Percentiles rank a stretch among this genome's conserved stretches.
These are phyloP conservation scores for Notolabrus celidotus DNA, from an alignment of 2,797 vertebrate genomes.

Conservation along the genomic window DNA sequence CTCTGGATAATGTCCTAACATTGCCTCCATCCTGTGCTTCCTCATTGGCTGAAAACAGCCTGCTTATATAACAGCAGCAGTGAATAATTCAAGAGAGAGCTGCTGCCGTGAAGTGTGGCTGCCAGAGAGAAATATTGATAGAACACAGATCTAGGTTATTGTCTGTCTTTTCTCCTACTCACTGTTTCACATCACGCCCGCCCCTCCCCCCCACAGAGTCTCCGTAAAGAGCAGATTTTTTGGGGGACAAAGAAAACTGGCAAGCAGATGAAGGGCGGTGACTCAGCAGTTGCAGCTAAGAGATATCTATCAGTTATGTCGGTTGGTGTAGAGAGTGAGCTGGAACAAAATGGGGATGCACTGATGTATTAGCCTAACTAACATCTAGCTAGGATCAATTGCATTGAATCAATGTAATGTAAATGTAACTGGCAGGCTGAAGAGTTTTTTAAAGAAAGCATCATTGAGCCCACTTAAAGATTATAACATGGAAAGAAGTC, in stretches of 20 bases:
- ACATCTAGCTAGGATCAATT: too few species aligned
- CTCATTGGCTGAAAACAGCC: constrained; percentile 9
- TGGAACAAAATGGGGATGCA: too few species aligned
- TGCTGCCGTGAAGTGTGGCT: constrained; percentile 14
- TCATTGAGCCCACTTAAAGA: too few species aligned
- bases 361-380: too few species aligned
- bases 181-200: neutral
- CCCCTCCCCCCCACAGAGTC: neutral
- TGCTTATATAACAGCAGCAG: constrained; percentile 65
- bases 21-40: neutral
- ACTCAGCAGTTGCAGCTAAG: constrained; percentile 1
- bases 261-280: constrained; percentile 2
- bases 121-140: neutral
- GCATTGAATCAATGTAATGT: too few species aligned
- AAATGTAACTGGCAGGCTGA: too few species aligned
- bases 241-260: constrained; percentile 11
- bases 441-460: too few species aligned
- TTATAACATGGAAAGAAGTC: too few species aligned
- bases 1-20: constrained; percentile 5
- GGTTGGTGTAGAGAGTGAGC: neutral
- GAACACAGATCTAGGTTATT: constrained; percentile 23
- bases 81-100: constrained; percentile 40
- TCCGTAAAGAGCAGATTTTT: neutral
- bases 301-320: neutral
- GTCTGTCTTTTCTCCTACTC: neutral